phyloP scores from a whole-genome alignment of 2,888 invertebrate genomes.

The Cordylochernes scorpioides region DNA sequence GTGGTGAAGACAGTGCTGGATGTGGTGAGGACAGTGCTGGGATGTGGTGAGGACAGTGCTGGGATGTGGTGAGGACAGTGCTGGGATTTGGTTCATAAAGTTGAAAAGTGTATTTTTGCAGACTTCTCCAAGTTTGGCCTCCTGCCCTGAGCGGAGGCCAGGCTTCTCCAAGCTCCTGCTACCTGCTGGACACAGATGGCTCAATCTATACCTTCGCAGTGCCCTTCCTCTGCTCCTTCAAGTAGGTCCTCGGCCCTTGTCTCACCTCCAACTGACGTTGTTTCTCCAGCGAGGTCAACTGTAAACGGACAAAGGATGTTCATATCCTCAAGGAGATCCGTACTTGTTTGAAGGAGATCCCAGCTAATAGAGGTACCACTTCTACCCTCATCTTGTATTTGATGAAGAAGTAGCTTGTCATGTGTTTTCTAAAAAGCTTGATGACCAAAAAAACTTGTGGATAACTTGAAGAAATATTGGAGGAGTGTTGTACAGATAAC shows the following conservation, averaged over 20 bases:
- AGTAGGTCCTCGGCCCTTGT: constrained; percentile 19
- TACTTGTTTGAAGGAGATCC: constrained; percentile 35
- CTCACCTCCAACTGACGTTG: constrained; percentile 3
- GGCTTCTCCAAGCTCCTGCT: constrained; percentile 55
- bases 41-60: too few relatives aligned
- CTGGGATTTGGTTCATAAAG: too few relatives aligned
- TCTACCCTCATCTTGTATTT: constrained; percentile 67
- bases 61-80: too few relatives aligned
- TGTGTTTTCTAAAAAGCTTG: constrained; percentile 18
- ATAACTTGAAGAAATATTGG: constrained; percentile 15
- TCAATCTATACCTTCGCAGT: constrained; percentile 51
- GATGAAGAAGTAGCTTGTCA: constrained; percentile 32
- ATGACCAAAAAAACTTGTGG: constrained; percentile 11
- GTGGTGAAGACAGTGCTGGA: too few relatives aligned
- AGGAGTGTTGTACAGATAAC: constrained; percentile 17
- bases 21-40: too few relatives aligned
- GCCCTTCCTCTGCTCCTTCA: constrained; percentile 66
- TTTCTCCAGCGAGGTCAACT: constrained; percentile 43
- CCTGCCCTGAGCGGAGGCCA: too few relatives aligned
- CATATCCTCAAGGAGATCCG: constrained; percentile 46
- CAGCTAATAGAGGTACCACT: constrained; percentile 53
- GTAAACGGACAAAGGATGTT: constrained; percentile 56
- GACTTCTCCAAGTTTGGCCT: too few relatives aligned
- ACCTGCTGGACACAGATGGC: constrained; percentile 57
- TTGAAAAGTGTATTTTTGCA: too few relatives aligned